A percentile compares a stretch with the other conserved stretches of the same genome.
Conservation (phyloP, 2,113 vertebrate species). For the Nanorana parkeri region DNA sequence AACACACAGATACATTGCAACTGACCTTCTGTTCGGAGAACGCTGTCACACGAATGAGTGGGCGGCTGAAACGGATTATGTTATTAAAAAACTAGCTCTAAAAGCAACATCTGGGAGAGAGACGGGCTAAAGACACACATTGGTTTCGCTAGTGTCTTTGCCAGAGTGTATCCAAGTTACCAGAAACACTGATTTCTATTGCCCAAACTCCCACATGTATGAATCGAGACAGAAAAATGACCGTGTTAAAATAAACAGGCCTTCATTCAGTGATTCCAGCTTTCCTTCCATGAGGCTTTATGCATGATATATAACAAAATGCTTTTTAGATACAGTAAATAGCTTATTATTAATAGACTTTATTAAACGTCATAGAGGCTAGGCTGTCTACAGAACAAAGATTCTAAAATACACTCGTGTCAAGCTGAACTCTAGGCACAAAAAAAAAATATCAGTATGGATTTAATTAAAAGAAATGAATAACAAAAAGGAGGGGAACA, state of each 20-base stretch:
- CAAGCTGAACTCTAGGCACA: too few relatives aligned
- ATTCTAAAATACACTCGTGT: too few relatives aligned
- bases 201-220: background rate
- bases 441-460: too few relatives aligned
- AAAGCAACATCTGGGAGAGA: conserved; percentile 15
- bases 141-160: background rate
- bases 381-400: too few relatives aligned
- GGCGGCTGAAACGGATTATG: conserved; percentile 4
- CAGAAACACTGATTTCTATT: background rate
- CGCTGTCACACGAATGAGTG: conserved; percentile 23
- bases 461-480: too few relatives aligned
- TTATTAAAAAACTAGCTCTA: conserved; percentile 18
- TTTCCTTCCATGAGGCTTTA: too few relatives aligned
- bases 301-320: too few relatives aligned
- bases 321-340: too few relatives aligned
- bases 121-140: conserved; percentile 9
- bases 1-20: conserved; percentile 10
- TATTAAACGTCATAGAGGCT: too few relatives aligned
- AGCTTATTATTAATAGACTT: too few relatives aligned
- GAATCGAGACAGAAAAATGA: background rate
- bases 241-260: background rate
- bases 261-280: background rate
- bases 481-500: too few relatives aligned
- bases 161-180: conserved; percentile 20
- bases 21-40: conserved; percentile 10